phyloP scores from a whole-genome alignment of 2,113 vertebrate genomes.

The Raphicerus campestris region DNA sequence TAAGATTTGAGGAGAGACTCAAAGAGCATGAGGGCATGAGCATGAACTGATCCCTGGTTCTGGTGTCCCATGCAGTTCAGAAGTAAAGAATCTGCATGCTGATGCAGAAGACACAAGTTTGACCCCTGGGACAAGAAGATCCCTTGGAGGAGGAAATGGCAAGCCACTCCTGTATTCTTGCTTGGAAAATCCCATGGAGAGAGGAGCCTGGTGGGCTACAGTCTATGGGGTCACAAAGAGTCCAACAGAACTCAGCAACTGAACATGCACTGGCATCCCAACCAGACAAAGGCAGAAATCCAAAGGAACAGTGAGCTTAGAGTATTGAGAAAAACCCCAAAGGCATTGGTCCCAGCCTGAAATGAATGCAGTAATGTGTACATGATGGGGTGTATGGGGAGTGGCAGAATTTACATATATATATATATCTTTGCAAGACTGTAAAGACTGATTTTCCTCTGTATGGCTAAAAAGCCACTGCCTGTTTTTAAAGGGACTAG shows the following conservation, averaged over 20 bases:
- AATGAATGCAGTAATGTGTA: not conserved
- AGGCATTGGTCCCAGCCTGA: not conserved
- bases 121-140: not conserved
- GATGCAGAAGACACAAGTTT: not conserved
- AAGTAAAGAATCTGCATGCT: not conserved
- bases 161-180: not conserved
- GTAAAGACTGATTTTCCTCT: not conserved
- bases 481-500: not conserved
- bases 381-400: not conserved
- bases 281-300: not conserved
- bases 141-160: not conserved
- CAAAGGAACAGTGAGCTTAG: not conserved
- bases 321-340: not conserved
- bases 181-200: not conserved
- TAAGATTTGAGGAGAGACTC: not conserved
- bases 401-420: not conserved
- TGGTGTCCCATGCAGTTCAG: not conserved
- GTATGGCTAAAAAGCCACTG: not conserved
- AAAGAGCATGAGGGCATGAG: not conserved
- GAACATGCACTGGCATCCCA: not conserved
- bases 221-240: not conserved
- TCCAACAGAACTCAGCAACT: not conserved
- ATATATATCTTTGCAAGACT: not conserved
- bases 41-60: fast-evolving
- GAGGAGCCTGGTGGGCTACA: not conserved